A percentile compares a stretch with the other conserved stretches of the same genome.
phyloP scores from a whole-genome alignment of 2,888 invertebrate species.

The Dryomyza anilis region DNA sequence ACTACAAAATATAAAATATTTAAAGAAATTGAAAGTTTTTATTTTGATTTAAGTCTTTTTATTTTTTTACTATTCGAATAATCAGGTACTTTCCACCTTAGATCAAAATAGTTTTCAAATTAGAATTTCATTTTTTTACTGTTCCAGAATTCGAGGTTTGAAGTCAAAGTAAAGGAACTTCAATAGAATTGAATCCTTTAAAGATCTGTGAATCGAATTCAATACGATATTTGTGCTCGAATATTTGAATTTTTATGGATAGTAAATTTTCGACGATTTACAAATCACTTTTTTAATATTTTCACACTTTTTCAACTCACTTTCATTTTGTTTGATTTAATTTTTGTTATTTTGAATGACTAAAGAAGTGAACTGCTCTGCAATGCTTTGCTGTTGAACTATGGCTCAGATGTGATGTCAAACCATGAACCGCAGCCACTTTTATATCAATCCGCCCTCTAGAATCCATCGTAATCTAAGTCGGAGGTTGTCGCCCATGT shows the following conservation, averaged over 20 bases:
- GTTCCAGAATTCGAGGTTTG: no score
- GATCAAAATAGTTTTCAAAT: no score
- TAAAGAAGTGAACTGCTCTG: conserved; percentile 33
- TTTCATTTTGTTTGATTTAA: conserved; percentile 45
- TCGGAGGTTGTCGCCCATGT: neutral
- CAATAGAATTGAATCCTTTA: no score
- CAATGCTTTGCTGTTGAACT: conserved; percentile 21
- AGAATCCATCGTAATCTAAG: neutral
- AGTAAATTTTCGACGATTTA: no score
- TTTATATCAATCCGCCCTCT: conserved; percentile 27
- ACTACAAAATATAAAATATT: neutral
- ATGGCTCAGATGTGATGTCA: conserved; percentile 32
- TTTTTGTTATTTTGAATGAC: conserved; percentile 25
- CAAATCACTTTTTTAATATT: no score
- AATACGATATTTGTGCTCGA: no score
- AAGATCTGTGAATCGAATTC: no score
- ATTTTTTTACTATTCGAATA: no score
- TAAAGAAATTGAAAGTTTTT: neutral
- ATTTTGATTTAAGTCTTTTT: neutral
- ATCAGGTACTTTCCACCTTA: no score
- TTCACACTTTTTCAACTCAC: conserved; percentile 39
- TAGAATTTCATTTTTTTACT: no score
- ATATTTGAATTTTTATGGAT: no score
- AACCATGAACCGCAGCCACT: conserved; percentile 30
- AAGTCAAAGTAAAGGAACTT: no score